Evolutionary conservation across 1,140 invertebrate genomes (phyloP).

Genomic region (Pseudomyrmex dendroicus): DNA sequence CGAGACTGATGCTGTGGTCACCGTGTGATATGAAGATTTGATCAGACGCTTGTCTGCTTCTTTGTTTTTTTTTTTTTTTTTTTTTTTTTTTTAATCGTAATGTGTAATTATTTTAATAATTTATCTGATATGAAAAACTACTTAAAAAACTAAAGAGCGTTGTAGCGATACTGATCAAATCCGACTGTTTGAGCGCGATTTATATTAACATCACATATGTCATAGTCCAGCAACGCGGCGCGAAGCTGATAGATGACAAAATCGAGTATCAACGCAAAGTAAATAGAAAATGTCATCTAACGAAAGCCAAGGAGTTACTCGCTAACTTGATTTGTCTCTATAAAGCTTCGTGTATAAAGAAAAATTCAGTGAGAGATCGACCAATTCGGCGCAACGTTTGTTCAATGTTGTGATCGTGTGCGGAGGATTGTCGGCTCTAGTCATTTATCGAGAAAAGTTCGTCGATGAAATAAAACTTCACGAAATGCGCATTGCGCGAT

Average conservation of each 20-base stretch:
- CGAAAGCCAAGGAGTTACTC: not conserved
- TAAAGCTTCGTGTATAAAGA: not conserved
- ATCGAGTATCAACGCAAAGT: not conserved
- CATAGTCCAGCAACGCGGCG: not conserved
- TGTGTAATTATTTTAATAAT: not conserved
- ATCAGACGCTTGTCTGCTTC: not conserved
- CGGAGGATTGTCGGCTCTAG: slow-evolving; percentile 28
- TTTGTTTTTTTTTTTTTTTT: not conserved
- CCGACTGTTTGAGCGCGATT: not conserved
- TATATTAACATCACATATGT: not conserved
- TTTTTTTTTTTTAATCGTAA: not conserved
- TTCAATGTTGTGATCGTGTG: not conserved
- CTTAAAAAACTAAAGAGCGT: not conserved
- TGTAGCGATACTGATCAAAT: slow-evolving; percentile 1
- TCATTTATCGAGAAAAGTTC: slow-evolving; percentile 14
- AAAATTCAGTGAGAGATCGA: not conserved
- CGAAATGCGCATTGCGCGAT: not conserved
- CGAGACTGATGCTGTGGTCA: not conserved
- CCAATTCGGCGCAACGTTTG: not conserved
- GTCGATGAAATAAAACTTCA: slow-evolving; percentile 1
- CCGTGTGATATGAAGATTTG: slow-evolving; percentile 15
- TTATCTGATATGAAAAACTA: no score
- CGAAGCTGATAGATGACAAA: not conserved
- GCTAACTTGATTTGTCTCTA: not conserved
- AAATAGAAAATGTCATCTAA: not conserved